phyloP scores from a whole-genome alignment of 2,888 invertebrate genomes.

The Alviniconcha strummeri region DNA sequence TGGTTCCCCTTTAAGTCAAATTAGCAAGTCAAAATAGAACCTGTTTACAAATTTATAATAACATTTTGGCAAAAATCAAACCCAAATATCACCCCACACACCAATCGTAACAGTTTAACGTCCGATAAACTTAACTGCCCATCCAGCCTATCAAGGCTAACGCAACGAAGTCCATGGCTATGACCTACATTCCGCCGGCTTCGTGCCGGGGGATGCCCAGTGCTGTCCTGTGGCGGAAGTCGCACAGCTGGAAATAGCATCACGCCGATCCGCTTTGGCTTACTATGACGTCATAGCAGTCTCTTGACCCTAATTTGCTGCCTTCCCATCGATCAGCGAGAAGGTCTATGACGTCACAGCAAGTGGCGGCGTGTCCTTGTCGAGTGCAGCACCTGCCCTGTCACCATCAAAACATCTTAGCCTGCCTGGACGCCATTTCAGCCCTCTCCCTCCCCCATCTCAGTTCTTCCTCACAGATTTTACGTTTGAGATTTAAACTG shows the following conservation, averaged over 20 bases:
- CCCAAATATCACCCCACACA: no score
- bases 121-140: no score
- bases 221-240: slow-evolving; percentile 9
- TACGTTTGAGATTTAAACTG: no score
- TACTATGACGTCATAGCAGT: slow-evolving; percentile 26
- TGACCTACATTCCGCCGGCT: slow-evolving; percentile 5
- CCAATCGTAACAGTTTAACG: no score
- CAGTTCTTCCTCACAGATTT: no score
- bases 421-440: no score
- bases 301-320: slow-evolving; percentile 22
- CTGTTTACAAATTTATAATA: no score
- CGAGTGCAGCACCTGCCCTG: not conserved
- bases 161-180: not conserved
- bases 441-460: no score
- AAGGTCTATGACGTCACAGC: slow-evolving; percentile 23
- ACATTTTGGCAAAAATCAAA: no score
- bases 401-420: no score
- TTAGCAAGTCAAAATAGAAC: no score
- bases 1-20: no score
- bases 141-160: not conserved
- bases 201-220: not conserved
- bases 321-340: slow-evolving; percentile 17
- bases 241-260: slow-evolving; percentile 16
- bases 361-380: slow-evolving; percentile 17
- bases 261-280: slow-evolving; percentile 15